Base-by-base conservation (phyloP, 2,113 vertebrate genomes). In the Callipepla squamata region DNA sequence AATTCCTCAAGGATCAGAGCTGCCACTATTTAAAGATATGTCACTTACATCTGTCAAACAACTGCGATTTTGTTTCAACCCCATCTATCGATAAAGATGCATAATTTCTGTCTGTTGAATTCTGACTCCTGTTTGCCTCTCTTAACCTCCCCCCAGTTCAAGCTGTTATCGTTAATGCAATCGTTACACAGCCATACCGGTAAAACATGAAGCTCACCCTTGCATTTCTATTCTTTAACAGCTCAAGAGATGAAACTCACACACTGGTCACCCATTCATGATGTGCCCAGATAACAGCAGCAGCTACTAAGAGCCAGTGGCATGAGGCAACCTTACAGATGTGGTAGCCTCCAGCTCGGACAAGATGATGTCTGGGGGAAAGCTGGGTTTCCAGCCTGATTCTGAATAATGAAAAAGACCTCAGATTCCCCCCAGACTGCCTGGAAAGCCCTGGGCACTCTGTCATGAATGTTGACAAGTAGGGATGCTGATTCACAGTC, bases 1-100 rank as follows among this genome's bases (percentile, higher is more conserved):
- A 34, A 78, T 87, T 92, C 77, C 75, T 81, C 70, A 66, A n/a
- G 69, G 50, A 80, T 74, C 89, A 74, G 50, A 81, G 55, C 57
- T 30, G 40, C 44, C n/a, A 17, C 70, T 50, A 30, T 63, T 84
- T 63, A 74, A 32, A 85, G 50, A 80, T 57, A 48, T 6, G 84
- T 62, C 83, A 61, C 66, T 73, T 85, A 32, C 32, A 87, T 26
- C 42, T 66, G 36, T 86, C 67, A 79, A 69, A 61, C 1, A 2
- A 40, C 12, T 6, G 12, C 20, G 61, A 9, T 55, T 66, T 87
- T 77, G 50, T 51, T 68, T 80, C 72, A 69, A 42, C 44, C 18
- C 18, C 34, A 73, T 34, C 2, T 8, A 66, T 47, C 75, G 40
- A 78, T 51, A 70, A 80, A 78, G 45, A 74, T 50, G 55, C 4